A percentile compares a stretch with the other conserved stretches of the same genome.
Evolutionary conservation across 1,140 invertebrate species (phyloP).

Genomic region (Oscheius sp.): DNA sequence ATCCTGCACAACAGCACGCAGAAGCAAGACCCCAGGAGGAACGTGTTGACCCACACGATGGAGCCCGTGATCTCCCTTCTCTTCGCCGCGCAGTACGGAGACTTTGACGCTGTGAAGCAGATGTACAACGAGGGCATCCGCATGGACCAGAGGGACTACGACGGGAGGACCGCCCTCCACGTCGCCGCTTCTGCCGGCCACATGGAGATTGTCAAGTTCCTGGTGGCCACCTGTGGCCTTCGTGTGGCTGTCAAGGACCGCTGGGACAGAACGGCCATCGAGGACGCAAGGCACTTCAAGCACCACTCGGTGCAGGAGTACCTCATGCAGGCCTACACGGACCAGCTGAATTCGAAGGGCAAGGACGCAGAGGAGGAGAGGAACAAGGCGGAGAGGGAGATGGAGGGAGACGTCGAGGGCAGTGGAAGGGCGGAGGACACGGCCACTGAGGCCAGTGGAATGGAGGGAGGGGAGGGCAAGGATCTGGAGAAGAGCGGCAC

Average conservation of each 20-base stretch:
- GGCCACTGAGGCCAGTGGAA: too few relatives aligned
- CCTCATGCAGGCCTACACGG: background rate
- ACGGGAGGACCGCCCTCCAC: constrained; percentile 72
- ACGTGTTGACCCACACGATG: constrained; percentile 72
- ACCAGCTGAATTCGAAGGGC: background rate
- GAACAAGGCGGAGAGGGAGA: background rate
- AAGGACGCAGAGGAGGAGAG: too few relatives aligned
- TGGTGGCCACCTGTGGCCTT: constrained; percentile 77
- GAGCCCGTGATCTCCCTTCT: constrained; percentile 88
- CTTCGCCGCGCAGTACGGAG: constrained; percentile 88
- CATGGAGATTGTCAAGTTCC: constrained; percentile 52
- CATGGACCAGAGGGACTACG: constrained; percentile 80
- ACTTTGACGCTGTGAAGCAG: constrained; percentile 63
- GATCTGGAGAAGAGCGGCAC: too few relatives aligned
- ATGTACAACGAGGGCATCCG: constrained; percentile 51
- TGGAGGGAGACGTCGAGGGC: background rate
- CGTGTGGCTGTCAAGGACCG: constrained; percentile 65
- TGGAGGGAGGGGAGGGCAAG: too few relatives aligned
- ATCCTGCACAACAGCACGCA: constrained; percentile 86
- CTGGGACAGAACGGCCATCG: constrained; percentile 57
- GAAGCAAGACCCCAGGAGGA: constrained; percentile 78
- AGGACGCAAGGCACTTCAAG: constrained; percentile 55
- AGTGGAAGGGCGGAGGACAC: background rate
- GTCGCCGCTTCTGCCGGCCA: constrained; percentile 64
- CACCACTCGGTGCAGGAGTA: constrained; percentile 13